Base-by-base conservation (phyloP, 2,797 vertebrate genomes). In the Psittacula echo region DNA sequence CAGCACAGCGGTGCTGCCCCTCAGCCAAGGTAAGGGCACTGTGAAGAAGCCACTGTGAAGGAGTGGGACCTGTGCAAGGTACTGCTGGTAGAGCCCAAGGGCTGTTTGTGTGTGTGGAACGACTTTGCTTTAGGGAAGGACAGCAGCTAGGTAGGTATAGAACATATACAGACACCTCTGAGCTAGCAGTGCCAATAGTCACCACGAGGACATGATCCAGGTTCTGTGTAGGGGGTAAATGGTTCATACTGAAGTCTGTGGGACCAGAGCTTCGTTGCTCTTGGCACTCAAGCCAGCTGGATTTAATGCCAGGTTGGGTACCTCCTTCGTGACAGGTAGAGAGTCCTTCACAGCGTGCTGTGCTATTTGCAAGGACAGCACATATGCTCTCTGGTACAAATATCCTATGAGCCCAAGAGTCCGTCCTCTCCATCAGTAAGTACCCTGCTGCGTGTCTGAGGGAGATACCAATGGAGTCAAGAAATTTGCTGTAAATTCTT, bases 271-370 rank as follows among this genome's bases (percentile, higher is more conserved):
- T 76, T 86, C 12, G 0, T 74, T 90, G 74, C 64, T 79, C 3
- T 92, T 95, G 92, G 88, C 90, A 77, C 44, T 90, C 24, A 82
- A 42, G 48, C 67, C 47, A 65, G 78, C 30, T 65, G 75, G 70
- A 88, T 88, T 84, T 93, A 91, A 84, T 68, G 76, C 70, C 72
- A 90, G 41, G 41, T 67, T 94, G 90, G 66, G 80, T 80, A 71
- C 60, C 53, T 93, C 82, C 71, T 87, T 91, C 8, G 3, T 71
- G 82, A 44, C 60, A 56, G 74, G 51, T 81, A 76, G 42, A 79
- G 39, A 51, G 54, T 72, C 51, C 82, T 91, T 85, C 5, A 4
- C 61, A 88, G 84, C 76, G 47, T 30, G 67, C 76, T 53, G 73
- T 78, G 84, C 62, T 79, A 41, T 91, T 91, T 81, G 64, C 81